Conservation (phyloP, 2,113 vertebrate species). For the Triplophysa dalaica region DNA sequence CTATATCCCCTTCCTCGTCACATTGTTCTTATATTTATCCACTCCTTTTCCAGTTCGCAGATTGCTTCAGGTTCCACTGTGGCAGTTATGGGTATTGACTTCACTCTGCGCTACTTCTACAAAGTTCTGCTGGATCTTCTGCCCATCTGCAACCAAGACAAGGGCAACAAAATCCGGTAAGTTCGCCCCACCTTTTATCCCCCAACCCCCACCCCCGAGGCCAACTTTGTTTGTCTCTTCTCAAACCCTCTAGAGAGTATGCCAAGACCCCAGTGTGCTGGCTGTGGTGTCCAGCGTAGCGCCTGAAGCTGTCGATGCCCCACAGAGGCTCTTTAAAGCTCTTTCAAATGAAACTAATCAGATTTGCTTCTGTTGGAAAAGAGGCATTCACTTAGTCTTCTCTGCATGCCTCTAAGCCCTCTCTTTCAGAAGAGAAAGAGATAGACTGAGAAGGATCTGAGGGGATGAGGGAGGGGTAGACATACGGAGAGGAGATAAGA, state of each 20-base stretch:
- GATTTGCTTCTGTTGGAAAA: slow-evolving; percentile 56
- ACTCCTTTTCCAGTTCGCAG: slow-evolving; percentile 70
- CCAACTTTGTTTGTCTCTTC: slow-evolving; percentile 1
- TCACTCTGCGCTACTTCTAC: slow-evolving; percentile 96
- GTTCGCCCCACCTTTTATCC: background rate
- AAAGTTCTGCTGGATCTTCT: slow-evolving; percentile 94
- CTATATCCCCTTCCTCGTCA: no score
- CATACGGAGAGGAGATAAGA: background rate
- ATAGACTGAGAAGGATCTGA: slow-evolving; percentile 20
- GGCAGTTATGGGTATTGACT: slow-evolving; percentile 98
- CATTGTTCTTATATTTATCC: background rate
- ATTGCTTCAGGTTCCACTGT: slow-evolving; percentile 88
- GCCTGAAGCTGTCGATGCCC: slow-evolving; percentile 40
- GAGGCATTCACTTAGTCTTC: slow-evolving; percentile 42
- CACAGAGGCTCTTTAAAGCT: slow-evolving; percentile 46
- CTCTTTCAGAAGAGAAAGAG: slow-evolving; percentile 34
- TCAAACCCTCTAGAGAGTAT: background rate
- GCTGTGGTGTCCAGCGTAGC: slow-evolving; percentile 37
- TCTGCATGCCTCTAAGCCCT: slow-evolving; percentile 36
- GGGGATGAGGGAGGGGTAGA: slow-evolving; percentile 15
- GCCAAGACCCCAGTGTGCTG: slow-evolving; percentile 19
- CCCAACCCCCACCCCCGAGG: background rate
- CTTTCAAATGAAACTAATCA: slow-evolving; percentile 57
- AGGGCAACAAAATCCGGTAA: slow-evolving; percentile 95
- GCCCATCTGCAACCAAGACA: slow-evolving; percentile 95